phyloP scores from a whole-genome alignment of 1,140 invertebrate species.

The Littorina saxatilis region DNA sequence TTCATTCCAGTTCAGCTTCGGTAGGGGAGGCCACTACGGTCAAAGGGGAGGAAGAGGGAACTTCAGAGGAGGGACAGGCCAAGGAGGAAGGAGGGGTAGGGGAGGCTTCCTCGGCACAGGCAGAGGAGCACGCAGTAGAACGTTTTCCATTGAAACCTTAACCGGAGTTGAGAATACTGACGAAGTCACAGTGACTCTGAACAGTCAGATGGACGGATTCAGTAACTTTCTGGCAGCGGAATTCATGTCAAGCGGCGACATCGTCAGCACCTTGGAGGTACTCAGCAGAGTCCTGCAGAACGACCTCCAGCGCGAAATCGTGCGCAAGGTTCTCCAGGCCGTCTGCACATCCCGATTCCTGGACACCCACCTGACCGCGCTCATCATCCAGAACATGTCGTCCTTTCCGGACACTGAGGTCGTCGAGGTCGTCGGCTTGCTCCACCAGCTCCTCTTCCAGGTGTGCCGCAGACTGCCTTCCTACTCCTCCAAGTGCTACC shows the following conservation, averaged over 20 bases:
- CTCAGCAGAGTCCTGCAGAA: not conserved
- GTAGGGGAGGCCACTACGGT: not conserved
- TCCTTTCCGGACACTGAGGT: not conserved
- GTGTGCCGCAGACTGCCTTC: slow-evolving; percentile 33
- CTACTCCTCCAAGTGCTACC: slow-evolving; percentile 3
- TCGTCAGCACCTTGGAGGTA: not conserved
- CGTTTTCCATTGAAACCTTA: not conserved
- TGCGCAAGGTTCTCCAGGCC: not conserved
- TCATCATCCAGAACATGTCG: slow-evolving; percentile 12
- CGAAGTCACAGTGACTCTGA: slow-evolving; percentile 14
- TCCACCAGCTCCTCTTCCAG: not conserved
- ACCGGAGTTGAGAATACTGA: not conserved
- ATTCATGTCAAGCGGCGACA: not conserved
- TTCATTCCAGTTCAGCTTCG: too few species aligned
- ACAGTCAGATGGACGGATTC: slow-evolving; percentile 2
- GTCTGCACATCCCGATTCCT: slow-evolving; percentile 25
- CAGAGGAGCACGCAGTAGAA: not conserved
- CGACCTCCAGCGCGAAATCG: slow-evolving; percentile 19
- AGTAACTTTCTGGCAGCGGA: not conserved
- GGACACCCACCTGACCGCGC: not conserved
- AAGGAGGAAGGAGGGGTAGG: not conserved
- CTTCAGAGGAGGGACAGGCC: too few species aligned
- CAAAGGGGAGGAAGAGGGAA: not conserved
- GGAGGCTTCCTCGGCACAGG: not conserved
- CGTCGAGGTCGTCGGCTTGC: not conserved